Base-by-base conservation (phyloP, 2,113 vertebrate genomes). In the Archilochus colubris region DNA sequence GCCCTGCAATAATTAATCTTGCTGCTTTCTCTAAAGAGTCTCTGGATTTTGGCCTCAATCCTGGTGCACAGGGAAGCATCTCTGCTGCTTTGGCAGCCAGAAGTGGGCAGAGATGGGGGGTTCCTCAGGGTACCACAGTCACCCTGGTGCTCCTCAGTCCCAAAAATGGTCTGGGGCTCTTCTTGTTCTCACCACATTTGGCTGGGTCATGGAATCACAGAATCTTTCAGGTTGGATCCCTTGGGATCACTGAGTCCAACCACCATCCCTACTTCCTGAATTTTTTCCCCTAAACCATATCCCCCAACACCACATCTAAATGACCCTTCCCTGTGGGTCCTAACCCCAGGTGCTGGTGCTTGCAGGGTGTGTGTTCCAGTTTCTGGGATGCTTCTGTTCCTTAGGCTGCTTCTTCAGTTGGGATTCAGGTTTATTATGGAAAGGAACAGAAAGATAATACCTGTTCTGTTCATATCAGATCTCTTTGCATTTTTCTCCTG, bases 1-100 rank as follows among this genome's bases (percentile, higher is more conserved):
- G 81, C 85, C 87, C 91, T 91, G 82, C 75, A 54, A 58, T 67
- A 78, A 88, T 77, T 48, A 68, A 91, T 64, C 53, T 78, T 2
- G 7, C 43, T 82, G 22, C 58, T 67, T 64, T 31, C 48, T 78
- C 69, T 50, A 11, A 40, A 28, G 44, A 12, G 24, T 28, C 46
- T 82, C 57, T n/a, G 73, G 46, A 1, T n/a, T 89, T 75, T 80
- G 76, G 51, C 67, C 61, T 64, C 0, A 0, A 3, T 62, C 77
- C 63, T 2, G 4, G 17, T 4, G 73, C 18, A 15, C 8, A 0
- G 0, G 2, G 33, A 28, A 31, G 0, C 14, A 20, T 3, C 6
- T 25, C 51, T 85, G 55, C 33, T 62, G 67, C 75, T 24, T 11
- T 23, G 59, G 53, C 3, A 8, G 20, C 28, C 25, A 8, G 51